Base-by-base conservation (phyloP, 2,797 vertebrate genomes). In the Takifugu rubripes region DNA sequence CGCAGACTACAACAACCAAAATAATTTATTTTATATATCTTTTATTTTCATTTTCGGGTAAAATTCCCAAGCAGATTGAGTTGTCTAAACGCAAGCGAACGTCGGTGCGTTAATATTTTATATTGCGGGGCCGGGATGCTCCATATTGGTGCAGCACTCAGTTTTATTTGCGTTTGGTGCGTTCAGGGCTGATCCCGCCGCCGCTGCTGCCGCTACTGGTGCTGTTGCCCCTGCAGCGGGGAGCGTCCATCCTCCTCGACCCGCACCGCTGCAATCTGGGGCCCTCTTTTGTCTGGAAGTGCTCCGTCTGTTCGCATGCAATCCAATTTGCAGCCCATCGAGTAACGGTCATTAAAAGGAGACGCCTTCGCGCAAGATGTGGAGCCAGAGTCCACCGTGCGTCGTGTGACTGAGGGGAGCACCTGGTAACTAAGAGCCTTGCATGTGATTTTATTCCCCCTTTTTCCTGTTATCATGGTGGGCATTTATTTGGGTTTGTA, bases 211-310 rank as follows among this genome's bases (percentile, higher is more conserved):
- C 12, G 15, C 43, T n/a, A 15, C 43, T 56, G 59, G 66, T 24
- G 66, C 59, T 46, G 70, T 59, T 25, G 66, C 72, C 80, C 51
- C 46, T 58, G 66, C 70, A 65, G 72, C 67, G 66, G 49, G 64
- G 61, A 74, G 71, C 68, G 58, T 66, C 66, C 25, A 31, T 81
- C 16, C 63, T 46, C 77, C 63, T 46, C 77, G 58, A 59, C 64
- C 59, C 16, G 58, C 57, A 59, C 66, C 36, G 58, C 40, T 65
- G 64, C 49, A 58, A 70, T 72, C 40, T 36, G 55, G 52, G 61
- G 48, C 33, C 47, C 57, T 45, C 25, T 17, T 57, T 54, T 29
- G 26, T 52, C 48, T 63, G 29, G 6, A n/a, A 7, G 52, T 31
- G 26, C 53, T 48, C 62, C 46, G 16, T 44, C 47, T 49, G 11